Evolutionary conservation across 2,113 vertebrate species (phyloP).

Genomic region (Antigone vipio): DNA sequence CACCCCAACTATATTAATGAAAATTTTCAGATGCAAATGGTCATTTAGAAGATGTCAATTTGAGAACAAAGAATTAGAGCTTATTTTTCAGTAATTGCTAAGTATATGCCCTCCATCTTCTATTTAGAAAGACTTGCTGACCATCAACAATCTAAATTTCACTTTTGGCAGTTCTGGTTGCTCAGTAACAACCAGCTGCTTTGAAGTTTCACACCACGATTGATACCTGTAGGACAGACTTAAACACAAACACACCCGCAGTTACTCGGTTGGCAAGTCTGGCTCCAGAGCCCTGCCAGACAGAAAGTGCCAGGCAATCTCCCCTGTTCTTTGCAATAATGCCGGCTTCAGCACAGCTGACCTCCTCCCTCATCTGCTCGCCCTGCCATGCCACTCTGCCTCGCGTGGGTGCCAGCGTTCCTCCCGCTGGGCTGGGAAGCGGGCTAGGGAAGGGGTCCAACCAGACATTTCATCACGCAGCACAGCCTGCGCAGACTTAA

Average conservation of each 20-base stretch:
- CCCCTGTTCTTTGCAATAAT: background rate
- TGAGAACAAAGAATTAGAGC: background rate
- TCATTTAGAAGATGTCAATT: background rate
- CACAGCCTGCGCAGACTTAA: background rate
- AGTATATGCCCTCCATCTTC: background rate
- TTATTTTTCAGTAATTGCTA: background rate
- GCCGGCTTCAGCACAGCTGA: background rate
- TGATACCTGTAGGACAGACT: background rate
- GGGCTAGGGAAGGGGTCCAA: background rate
- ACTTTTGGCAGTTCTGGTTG: background rate
- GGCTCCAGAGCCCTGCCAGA: background rate
- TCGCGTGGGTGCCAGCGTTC: fast-evolving
- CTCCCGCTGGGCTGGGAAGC: background rate
- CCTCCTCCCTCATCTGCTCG: background rate
- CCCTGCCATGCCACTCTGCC: background rate
- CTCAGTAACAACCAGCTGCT: background rate
- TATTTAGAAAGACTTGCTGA: background rate
- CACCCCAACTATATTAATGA: background rate
- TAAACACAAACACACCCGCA: background rate
- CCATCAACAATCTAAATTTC: background rate
- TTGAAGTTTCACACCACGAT: background rate
- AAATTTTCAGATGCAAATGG: background rate
- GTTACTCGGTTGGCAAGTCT: background rate
- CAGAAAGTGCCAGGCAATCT: background rate
- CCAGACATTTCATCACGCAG: background rate